These are phyloP conservation scores for Lepidothrix coronata DNA, from an alignment of 2,113 vertebrate genomes.

Conservation along the genomic window DNA sequence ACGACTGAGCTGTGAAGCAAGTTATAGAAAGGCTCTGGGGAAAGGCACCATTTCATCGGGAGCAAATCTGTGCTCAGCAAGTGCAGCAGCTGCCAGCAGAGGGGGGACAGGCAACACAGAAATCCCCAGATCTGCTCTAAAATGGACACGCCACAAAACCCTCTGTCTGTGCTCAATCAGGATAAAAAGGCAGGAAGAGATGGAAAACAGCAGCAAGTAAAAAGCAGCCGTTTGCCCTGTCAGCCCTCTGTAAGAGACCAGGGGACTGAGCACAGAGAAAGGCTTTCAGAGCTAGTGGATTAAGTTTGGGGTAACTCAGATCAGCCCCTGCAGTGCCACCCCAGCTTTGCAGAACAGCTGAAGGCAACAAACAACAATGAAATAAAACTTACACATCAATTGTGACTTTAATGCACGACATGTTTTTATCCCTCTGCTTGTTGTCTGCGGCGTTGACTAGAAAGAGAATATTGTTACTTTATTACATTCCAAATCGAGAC, in stretches of 20 bases:
- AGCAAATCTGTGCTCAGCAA: background rate
- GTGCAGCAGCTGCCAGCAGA: conserved; percentile 46
- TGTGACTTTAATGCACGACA: conserved; percentile 92
- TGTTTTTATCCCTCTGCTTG: conserved; percentile 93
- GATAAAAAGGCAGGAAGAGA: background rate
- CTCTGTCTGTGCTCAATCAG: fast-evolving
- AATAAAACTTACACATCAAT: conserved; percentile 89
- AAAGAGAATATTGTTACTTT: background rate
- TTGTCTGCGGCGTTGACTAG: conserved; percentile 97
- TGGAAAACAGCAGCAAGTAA: fast-evolving
- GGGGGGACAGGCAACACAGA: conserved; percentile 38
- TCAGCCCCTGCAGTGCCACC: background rate
- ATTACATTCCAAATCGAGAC: background rate
- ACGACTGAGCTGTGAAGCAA: background rate
- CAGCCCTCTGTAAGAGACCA: background rate
- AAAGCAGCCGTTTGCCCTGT: background rate
- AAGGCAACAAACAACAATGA: background rate
- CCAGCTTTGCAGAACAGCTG: background rate
- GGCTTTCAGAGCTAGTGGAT: background rate
- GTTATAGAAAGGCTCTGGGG: background rate
- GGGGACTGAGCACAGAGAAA: background rate
- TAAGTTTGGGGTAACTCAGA: background rate
- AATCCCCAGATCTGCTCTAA: background rate
- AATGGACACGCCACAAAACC: background rate
- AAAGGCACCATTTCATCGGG: conserved; percentile 17